Percentiles rank a stretch among this genome's conserved stretches.
These are phyloP conservation scores for Temnopleurus reevesii DNA, from an alignment of 53 echinoderm and acorn worm genomes.

Conservation along the genomic window DNA sequence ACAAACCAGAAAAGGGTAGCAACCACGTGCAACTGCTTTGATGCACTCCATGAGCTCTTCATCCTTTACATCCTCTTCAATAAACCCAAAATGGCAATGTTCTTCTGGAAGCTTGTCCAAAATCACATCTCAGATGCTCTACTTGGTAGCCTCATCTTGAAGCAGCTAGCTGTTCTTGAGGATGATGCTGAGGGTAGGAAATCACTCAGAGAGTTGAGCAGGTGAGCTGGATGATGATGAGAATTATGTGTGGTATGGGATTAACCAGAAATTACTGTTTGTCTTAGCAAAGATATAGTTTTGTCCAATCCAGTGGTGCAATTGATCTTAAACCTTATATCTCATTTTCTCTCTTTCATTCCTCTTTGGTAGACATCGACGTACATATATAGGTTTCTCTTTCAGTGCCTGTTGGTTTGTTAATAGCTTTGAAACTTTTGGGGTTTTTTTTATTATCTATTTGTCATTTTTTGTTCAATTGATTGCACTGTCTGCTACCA, in stretches of 20 bases:
- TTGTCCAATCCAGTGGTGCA: no score
- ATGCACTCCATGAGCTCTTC: conserved; percentile 10
- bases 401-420: no score
- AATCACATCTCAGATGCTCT: conserved; percentile 6
- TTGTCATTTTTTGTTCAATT: neutral
- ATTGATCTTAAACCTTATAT: no score
- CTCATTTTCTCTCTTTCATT: no score
- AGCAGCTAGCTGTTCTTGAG: neutral
- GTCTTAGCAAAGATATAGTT: no score
- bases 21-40: neutral
- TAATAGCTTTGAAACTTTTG: no score
- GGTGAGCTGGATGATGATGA: neutral
- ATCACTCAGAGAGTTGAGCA: neutral
- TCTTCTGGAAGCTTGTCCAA: conserved; percentile 17
- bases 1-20: neutral
- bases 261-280: no score
- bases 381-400: no score
- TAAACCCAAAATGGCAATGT: neutral
- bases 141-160: neutral
- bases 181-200: neutral
- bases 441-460: neutral
- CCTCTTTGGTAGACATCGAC: no score
- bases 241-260: no score
- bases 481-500: neutral
- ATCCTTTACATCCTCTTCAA: conserved; percentile 6